phyloP scores from a whole-genome alignment of 2,888 invertebrate species.

The Aphidius colemani region DNA sequence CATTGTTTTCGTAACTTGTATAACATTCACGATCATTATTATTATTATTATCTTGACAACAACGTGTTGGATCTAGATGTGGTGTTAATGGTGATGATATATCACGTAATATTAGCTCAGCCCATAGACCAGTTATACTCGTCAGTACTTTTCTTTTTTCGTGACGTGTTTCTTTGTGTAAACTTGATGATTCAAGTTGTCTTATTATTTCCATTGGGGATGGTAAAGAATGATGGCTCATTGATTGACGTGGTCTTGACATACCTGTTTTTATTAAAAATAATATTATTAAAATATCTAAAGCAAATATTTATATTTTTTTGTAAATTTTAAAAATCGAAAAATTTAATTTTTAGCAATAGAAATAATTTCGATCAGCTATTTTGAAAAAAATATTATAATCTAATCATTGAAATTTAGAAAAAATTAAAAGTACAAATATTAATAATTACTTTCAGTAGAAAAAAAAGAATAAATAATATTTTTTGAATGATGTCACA shows the following conservation, averaged over 20 bases:
- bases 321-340: no score
- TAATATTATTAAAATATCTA: neutral
- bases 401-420: no score
- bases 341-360: no score
- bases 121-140: constrained; percentile 80
- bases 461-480: no score
- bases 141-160: constrained; percentile 77
- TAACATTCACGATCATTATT: constrained; percentile 66
- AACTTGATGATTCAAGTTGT: constrained; percentile 61
- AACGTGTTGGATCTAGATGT: constrained; percentile 44
- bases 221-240: constrained; percentile 67
- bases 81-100: constrained; percentile 71
- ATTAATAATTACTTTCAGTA: no score
- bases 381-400: no score
- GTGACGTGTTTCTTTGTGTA: constrained; percentile 67
- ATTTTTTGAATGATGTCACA: no score
- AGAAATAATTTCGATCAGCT: no score
- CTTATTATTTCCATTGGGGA: constrained; percentile 67
- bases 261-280: constrained; percentile 52
- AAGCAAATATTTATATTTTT: no score
- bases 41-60: constrained; percentile 46
- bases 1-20: constrained; percentile 48
- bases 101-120: constrained; percentile 75
- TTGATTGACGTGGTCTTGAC: constrained; percentile 62
- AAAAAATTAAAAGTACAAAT: no score